Percentiles rank a stretch among this genome's conserved stretches.
Evolutionary conservation across 2,113 vertebrate species (phyloP).

Genomic region (Anguilla rostrata): DNA sequence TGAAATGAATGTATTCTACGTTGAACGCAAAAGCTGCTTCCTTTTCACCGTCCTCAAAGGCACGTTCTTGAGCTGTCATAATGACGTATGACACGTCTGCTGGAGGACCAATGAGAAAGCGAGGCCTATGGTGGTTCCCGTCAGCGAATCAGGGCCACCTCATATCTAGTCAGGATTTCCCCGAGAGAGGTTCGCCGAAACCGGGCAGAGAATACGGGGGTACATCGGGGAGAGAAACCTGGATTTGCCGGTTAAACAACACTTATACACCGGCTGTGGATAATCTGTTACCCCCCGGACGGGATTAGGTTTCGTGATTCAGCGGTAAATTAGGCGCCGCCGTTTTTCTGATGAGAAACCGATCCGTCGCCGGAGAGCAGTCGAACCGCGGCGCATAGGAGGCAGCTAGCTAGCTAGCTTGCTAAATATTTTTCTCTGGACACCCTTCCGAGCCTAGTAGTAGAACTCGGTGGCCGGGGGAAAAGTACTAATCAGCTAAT

Average conservation of each 20-base stretch:
- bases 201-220: conserved; percentile 44
- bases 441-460: conserved; percentile 38
- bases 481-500: background rate
- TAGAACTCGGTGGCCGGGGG: conserved; percentile 11
- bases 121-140: conserved; percentile 55
- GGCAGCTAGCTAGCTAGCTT: conserved; percentile 49
- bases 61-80: conserved; percentile 8
- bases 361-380: conserved; percentile 36
- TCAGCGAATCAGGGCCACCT: conserved; percentile 67
- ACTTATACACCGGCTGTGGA: conserved; percentile 18
- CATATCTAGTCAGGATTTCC: conserved; percentile 74
- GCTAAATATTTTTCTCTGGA: conserved; percentile 27
- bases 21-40: background rate
- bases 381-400: conserved; percentile 32
- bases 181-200: conserved; percentile 60
- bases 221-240: conserved; percentile 33
- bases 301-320: background rate
- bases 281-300: background rate
- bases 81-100: conserved; percentile 13
- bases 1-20: background rate
- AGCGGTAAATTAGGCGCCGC: conserved; percentile 29
- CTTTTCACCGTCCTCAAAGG: background rate
- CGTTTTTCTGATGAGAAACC: conserved; percentile 52
- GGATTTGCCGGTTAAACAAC: conserved; percentile 38
- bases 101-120: conserved; percentile 38